Conservation (phyloP, 2,888 invertebrate species). For the Drosophila meridiana region DNA sequence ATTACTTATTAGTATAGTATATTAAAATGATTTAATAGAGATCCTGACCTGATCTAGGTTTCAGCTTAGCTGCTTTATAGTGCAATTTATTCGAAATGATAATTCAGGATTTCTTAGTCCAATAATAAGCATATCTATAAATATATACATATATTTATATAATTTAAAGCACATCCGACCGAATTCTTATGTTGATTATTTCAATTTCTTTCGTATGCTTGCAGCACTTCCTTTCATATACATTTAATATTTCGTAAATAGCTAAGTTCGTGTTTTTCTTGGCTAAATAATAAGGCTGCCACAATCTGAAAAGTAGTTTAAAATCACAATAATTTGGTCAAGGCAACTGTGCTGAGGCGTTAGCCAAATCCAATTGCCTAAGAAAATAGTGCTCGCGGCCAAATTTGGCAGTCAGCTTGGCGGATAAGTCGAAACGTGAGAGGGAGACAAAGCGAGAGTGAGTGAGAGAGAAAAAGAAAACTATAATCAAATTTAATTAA, state of each 20-base stretch:
- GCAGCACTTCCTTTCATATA: not conserved
- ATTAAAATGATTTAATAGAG: no score
- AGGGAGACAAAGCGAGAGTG: not conserved
- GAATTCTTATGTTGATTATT: no score
- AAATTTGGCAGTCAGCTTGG: slow-evolving; percentile 26
- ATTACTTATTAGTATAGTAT: no score
- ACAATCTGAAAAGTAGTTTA: not conserved
- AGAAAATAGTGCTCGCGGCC: slow-evolving; percentile 19
- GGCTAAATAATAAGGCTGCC: slow-evolving; percentile 2
- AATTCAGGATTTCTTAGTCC: no score
- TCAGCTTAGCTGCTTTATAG: no score
- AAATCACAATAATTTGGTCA: slow-evolving; percentile 1
- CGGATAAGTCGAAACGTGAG: slow-evolving; percentile 12
- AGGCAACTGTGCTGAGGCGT: slow-evolving; percentile 5
- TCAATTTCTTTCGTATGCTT: not conserved
- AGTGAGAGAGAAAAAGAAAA: slow-evolving; percentile 40
- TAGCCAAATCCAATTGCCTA: slow-evolving; percentile 38
- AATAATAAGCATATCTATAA: no score
- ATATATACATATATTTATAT: no score
- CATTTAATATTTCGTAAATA: not conserved
- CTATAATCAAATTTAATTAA: slow-evolving; percentile 81
- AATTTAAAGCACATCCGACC: no score
- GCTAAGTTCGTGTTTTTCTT: not conserved
- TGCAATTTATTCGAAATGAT: no score
- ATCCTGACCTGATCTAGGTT: no score